Evolutionary conservation across 2,113 vertebrate species (phyloP), one percentile per base, ranked within the genome.

Genomic region (Pseudorasbora parva): DNA sequence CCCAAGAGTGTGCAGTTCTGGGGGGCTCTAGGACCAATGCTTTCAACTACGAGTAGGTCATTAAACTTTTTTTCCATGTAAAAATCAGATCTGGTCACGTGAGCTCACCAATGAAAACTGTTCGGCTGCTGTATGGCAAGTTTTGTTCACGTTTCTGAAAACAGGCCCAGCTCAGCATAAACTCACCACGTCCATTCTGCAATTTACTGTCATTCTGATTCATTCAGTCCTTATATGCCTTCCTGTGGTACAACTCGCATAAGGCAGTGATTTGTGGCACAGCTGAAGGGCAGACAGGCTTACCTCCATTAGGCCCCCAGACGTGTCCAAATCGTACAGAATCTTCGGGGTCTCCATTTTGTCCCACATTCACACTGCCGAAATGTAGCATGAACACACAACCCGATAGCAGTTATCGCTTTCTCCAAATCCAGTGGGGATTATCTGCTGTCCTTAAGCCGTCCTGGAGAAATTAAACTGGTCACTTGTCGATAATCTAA

Each of bases 311-410:
- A 96, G 94, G 86, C 96, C 95, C 90, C 95, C 95, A 71, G 95
- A 95, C 89, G 95, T 96, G 91, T 96, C 95, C 94, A 96, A 92
- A 91, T 96, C 96, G 94, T 96, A 96, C 84, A 96, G 95, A 93
- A 96, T 95, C 91, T 95, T 96, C 92, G 96, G 96, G 92, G 95
- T 94, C 94, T 96, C 96, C 96, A 96, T 96, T 94, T 95, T 96
- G 91, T 95, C 95, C 95, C 95, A 96, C 95, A 96, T 95, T 95
- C 94, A 95, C 92, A 93, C 92, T 91, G 91, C 79, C 37, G 30
- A 81, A 33, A 33, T 69, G 49, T 47, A 81, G 19, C 79, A 81
- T 81, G 27, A 81, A 81, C 62, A 81, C 77, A 49, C 64, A 54
- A 81, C 2, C 64, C 30, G 19, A 15, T 27, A 51, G 27, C 25